Conservation (phyloP, 2,888 invertebrate species). For the Craniophora ligustri region DNA sequence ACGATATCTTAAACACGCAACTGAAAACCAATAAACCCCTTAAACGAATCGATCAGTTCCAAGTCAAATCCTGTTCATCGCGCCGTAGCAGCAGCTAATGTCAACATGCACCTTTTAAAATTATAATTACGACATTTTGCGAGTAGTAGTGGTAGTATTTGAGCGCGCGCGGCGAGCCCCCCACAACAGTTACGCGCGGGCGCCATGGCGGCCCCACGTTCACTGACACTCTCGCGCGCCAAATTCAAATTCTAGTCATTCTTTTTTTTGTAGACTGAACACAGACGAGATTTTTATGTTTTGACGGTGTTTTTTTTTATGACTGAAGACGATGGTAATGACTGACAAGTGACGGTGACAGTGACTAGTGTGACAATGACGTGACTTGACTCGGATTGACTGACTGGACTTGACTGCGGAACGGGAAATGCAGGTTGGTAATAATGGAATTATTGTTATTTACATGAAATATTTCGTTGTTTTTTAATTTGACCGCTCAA, state of each 20-base stretch:
- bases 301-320: constrained; percentile 55
- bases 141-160: constrained; percentile 84
- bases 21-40: constrained; percentile 17
- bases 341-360: constrained; percentile 59
- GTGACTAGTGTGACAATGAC: constrained; percentile 60
- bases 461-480: background rate
- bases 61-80: constrained; percentile 59
- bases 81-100: constrained; percentile 62
- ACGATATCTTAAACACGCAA: constrained; percentile 18
- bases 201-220: constrained; percentile 78
- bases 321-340: constrained; percentile 61
- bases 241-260: constrained; percentile 79
- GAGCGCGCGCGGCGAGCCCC: constrained; percentile 62
- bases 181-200: constrained; percentile 73
- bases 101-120: constrained; percentile 64
- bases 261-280: constrained; percentile 49
- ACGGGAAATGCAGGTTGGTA: constrained; percentile 55
- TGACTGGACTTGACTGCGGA: constrained; percentile 48
- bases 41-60: constrained; percentile 62
- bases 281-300: constrained; percentile 44
- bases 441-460: constrained; percentile 19
- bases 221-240: constrained; percentile 67
- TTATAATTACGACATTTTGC: constrained; percentile 65
- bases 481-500: background rate
- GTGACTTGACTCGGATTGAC: constrained; percentile 62